Percentiles rank a stretch among this genome's conserved stretches.
Evolutionary conservation across 2,888 invertebrate genomes (phyloP).

Genomic region (Nowickia ferox): DNA sequence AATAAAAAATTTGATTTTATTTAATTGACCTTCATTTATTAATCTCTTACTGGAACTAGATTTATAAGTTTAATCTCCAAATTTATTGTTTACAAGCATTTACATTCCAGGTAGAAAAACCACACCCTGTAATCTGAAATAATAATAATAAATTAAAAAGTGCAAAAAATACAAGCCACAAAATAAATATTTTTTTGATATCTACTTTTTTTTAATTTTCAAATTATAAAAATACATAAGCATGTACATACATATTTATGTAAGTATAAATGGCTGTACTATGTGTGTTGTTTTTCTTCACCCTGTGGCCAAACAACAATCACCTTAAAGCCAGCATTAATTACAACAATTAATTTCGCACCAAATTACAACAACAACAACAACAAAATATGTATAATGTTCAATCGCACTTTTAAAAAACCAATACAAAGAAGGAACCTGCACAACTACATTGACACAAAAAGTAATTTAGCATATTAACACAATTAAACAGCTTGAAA

Average conservation of each 20-base stretch:
- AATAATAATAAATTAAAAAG: constrained; percentile 6
- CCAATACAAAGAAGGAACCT: background rate
- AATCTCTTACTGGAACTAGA: constrained; percentile 38
- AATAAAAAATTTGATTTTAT: no score
- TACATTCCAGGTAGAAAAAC: constrained; percentile 7
- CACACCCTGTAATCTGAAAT: constrained; percentile 47
- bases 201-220: constrained; percentile 9
- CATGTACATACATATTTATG: background rate
- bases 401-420: constrained; percentile 55
- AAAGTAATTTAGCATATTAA: constrained; percentile 13
- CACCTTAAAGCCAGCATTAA: constrained; percentile 69
- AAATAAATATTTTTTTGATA: constrained; percentile 39
- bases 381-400: constrained; percentile 8
- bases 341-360: constrained; percentile 72
- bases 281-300: constrained; percentile 22
- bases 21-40: constrained; percentile 57
- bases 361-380: constrained; percentile 25
- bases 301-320: constrained; percentile 71
- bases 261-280: background rate
- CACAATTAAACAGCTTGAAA: constrained; percentile 12
- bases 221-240: constrained; percentile 13
- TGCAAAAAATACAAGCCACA: constrained; percentile 2
- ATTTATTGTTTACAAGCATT: constrained; percentile 66
- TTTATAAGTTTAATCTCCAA: constrained; percentile 61
- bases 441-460: background rate